Base-by-base conservation (phyloP, 2,888 invertebrate genomes). In the Agrilus cyanescens region DNA sequence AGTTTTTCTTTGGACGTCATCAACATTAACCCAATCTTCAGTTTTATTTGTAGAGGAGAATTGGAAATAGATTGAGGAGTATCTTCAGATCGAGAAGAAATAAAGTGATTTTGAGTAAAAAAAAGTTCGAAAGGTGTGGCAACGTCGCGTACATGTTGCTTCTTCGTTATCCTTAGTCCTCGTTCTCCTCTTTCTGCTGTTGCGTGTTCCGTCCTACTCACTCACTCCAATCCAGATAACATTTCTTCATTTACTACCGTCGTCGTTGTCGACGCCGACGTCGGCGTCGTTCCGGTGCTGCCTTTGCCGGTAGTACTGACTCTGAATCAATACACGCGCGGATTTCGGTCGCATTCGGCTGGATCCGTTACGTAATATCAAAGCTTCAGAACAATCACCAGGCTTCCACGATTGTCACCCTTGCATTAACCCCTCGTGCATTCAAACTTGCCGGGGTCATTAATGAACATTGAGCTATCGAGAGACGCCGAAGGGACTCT, bases 221-320 rank as follows among this genome's bases (percentile, higher is more conserved):
- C 53, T 49, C 45, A 51, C 51, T 57, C 54, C 55, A 53, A 46
- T 46, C 50, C 50, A 46, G 47, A 51, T 50, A 51, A 54, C 55
- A 58, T 58, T 63, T 63, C 64, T 63, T 65, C 64, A 63, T 64
- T 64, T 63, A 63, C 61, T 61, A 58, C 59, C 59, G 59, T 53
- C 47, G 50, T 44, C n/a, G n/a, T n/a, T n/a, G n/a, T n/a, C n/a
- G n/a, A n/a, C n/a, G n/a, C 59, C 59, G 59, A 53, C 47, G 50
- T 44, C n/a, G n/a, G n/a, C n/a, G n/a, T n/a, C 25, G 25, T 25
- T 10, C 25, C 25, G 25, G 10, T 10, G 25, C 25, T 10, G 25
- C 25, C 10, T 25, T 25, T 4, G 25, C 25, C 25, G 8, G 25
- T 25, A 25, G 10, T 25, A 25, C 25, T 25, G 25, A 10, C 25